Evolutionary conservation across 2,888 invertebrate species (phyloP), one percentile per base, ranked within the genome.

Genomic region (Leucoptera coffeella): DNA sequence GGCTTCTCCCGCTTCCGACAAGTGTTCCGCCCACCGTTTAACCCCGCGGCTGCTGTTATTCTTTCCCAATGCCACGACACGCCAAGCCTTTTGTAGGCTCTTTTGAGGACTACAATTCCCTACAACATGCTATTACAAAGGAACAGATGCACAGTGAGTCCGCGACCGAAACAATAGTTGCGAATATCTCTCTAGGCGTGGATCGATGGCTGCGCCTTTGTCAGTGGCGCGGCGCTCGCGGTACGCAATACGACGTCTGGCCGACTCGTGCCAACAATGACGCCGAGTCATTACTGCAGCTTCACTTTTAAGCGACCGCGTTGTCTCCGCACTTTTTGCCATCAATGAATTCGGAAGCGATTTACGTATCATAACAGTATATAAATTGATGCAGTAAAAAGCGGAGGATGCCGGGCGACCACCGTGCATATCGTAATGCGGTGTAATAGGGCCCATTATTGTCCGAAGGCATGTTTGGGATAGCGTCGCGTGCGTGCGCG

Each of bases 81-180:
- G n/a, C n/a, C n/a, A n/a, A n/a, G n/a, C 59, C 65, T 54, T 67
- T 67, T 67, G 67, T 65, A 41, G 57, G n/a, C n/a, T n/a, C n/a
- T n/a, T n/a, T n/a, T n/a, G n/a, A n/a, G n/a, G n/a, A n/a, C n/a
- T n/a, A n/a, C n/a, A n/a, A n/a, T n/a, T n/a, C n/a, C n/a, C n/a
- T n/a, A n/a, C n/a, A n/a, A n/a, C n/a, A n/a, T n/a, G n/a, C n/a
- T n/a, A n/a, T n/a, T n/a, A n/a, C 50, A 64, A 62, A 51, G 60
- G 57, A 61, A 64, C 67, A 69, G 65, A 67, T 67, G 67, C 62
- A 57, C 54, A 47, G 41, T 43, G 47, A 54, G 55, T 52, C 56
- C 54, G 51, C 49, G 43, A 45, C 39, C 37, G 42, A 50, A 56
- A 64, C 61, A 62, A 61, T 62, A 57, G 60, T 57, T 60, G 58